phyloP scores from a whole-genome alignment of 1,140 invertebrate genomes.

The Drosophila nebulosa region DNA sequence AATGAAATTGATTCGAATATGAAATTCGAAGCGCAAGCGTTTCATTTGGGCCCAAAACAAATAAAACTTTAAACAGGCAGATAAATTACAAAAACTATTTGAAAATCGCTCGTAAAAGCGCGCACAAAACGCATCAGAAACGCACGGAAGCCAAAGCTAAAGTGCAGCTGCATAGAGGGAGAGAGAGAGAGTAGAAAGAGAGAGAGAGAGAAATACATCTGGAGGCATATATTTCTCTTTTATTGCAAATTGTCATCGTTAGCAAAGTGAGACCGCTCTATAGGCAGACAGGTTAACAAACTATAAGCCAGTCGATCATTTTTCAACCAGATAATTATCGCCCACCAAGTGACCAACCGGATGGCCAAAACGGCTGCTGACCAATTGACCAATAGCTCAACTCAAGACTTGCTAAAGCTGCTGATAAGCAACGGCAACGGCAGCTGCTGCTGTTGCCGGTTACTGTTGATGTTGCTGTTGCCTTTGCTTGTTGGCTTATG shows the following conservation, averaged over 20 bases:
- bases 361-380: slow-evolving; percentile 42
- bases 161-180: slow-evolving; percentile 51
- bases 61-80: slow-evolving; percentile 9
- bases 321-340: slow-evolving; percentile 73
- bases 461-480: not conserved
- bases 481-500: slow-evolving; percentile 40
- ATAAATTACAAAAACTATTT: slow-evolving; percentile 42
- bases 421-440: slow-evolving; percentile 46
- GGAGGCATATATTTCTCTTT: slow-evolving; percentile 24
- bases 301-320: slow-evolving; percentile 56
- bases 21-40: not conserved
- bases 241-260: slow-evolving; percentile 64
- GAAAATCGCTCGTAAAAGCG: slow-evolving; percentile 27
- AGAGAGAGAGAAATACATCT: not conserved
- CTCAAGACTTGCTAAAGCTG: slow-evolving; percentile 15
- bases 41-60: not conserved
- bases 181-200: not conserved
- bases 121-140: slow-evolving; percentile 42
- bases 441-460: not conserved
- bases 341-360: slow-evolving; percentile 59
- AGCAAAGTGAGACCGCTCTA: slow-evolving; percentile 44
- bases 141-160: slow-evolving; percentile 23
- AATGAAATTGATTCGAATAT: not conserved
- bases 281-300: slow-evolving; percentile 28
- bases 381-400: slow-evolving; percentile 60